Evolutionary conservation across 2,888 invertebrate genomes (phyloP), one percentile per base, ranked within the genome.

Genomic region (Osmoderma eremita): DNA sequence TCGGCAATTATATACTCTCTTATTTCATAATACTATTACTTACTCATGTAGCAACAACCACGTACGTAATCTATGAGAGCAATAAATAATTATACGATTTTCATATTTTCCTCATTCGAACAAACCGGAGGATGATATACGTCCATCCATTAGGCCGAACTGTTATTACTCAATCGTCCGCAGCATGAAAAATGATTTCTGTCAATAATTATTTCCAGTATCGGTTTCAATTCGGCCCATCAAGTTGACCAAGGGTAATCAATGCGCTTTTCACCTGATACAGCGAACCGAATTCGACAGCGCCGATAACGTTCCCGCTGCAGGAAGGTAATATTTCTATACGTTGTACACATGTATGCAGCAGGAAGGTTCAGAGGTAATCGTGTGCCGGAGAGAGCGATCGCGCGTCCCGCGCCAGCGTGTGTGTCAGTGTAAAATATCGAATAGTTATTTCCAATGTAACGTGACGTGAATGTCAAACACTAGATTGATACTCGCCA

Each of bases 391-490:
- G 15, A 53, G 30, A 30, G 30, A 30, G 30, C 30, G 30, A 30
- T 30, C 8, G 30, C 30, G 30, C 30, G 30, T 30, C 30, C 18
- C 30, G 18, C n/a, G 24, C 30, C 22, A 30, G 45, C 24, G 45
- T 42, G 58, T 48, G 48, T 24, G 45, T 45, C 58, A 39, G 64
- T 67, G 63, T 77, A 78, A 77, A 77, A 77, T 77, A 78, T 77
- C 73, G 78, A 77, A 75, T 77, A 75, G 77, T 77, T 78, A 76
- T 74, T 75, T 74, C 72, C 73, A 76, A 76, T 73, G 75, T 76
- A 75, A 77, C 79, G 79, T 78, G 78, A 77, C 74, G 74, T 73
- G 78, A 78, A 78, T 78, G 78, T 77, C 78, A 79, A 79, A 78
- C 77, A 78, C 74, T 76, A 76, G 78, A 79, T 79, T 78, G 79